Conservation (phyloP, 1,140 invertebrate genomes). For the Eurytemora carolleeae region DNA sequence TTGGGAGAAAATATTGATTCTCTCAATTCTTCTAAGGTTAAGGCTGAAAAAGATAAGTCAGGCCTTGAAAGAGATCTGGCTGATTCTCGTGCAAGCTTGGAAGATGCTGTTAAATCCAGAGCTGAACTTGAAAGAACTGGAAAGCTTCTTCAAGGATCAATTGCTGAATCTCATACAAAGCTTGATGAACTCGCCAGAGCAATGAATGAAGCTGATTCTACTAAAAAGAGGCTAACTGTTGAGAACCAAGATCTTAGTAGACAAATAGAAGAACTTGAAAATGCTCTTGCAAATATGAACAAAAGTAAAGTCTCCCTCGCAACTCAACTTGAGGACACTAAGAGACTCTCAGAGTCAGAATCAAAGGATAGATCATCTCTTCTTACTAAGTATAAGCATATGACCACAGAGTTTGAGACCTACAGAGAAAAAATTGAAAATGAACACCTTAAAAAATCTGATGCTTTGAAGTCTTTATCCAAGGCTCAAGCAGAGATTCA, state of each 20-base stretch:
- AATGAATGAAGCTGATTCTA: slow-evolving; percentile 8
- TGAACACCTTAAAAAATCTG: slow-evolving; percentile 42
- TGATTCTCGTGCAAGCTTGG: not conserved
- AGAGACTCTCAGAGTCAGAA: slow-evolving; percentile 90
- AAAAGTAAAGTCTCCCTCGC: slow-evolving; percentile 91
- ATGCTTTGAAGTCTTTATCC: slow-evolving; percentile 74
- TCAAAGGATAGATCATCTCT: slow-evolving; percentile 65
- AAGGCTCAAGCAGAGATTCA: slow-evolving; percentile 81
- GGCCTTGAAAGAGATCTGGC: slow-evolving; percentile 3
- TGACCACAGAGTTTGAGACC: slow-evolving; percentile 92
- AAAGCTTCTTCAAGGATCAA: slow-evolving; percentile 12
- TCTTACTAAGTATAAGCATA: slow-evolving; percentile 85
- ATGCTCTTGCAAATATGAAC: slow-evolving; percentile 79
- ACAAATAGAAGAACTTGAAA: slow-evolving; percentile 80
- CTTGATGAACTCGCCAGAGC: slow-evolving; percentile 10
- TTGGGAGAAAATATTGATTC: slow-evolving; percentile 38
- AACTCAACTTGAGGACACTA: slow-evolving; percentile 89
- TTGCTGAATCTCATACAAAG: slow-evolving; percentile 3
- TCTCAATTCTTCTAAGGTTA: slow-evolving; percentile 26
- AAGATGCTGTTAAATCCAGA: slow-evolving; percentile 21
- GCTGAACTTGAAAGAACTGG: slow-evolving; percentile 15
- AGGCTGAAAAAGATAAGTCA: slow-evolving; percentile 9
- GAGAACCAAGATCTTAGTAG: slow-evolving; percentile 18
- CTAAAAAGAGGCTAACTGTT: slow-evolving; percentile 7
- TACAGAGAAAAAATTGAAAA: slow-evolving; percentile 94